Conservation (phyloP, 2,113 vertebrate species). For the Sinocyclocheilus maitianheensis region DNA sequence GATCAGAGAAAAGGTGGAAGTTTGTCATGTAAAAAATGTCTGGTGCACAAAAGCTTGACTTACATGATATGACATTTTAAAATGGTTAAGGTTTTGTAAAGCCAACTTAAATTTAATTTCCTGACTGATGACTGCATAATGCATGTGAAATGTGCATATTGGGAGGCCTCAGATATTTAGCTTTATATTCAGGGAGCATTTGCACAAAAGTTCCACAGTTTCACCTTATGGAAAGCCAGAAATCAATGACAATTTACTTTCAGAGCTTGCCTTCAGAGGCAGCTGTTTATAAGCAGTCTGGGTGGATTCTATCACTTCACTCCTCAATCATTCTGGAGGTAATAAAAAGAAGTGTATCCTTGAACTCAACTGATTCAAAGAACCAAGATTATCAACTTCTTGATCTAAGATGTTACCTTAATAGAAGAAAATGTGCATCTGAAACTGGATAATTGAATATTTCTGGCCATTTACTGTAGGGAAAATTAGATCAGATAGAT, state of each 20-base stretch:
- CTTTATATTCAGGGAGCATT: not conserved
- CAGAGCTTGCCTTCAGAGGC: not conserved
- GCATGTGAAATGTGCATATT: not conserved
- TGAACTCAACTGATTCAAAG: not conserved
- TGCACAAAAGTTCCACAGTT: not conserved
- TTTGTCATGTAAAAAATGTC: not conserved
- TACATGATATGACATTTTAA: not conserved
- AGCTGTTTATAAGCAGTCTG: slow-evolving; percentile 9
- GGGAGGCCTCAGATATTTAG: not conserved
- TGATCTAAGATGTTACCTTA: not conserved
- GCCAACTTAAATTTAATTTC: not conserved
- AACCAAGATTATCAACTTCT: not conserved
- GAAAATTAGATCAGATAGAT: not conserved
- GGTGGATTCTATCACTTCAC: not conserved
- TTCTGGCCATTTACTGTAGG: not conserved
- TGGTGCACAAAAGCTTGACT: not conserved
- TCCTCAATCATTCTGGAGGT: not conserved
- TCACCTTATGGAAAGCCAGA: not conserved
- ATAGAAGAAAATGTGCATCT: not conserved
- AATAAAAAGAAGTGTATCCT: slow-evolving; percentile 2
- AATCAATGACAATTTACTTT: not conserved
- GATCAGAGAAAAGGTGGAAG: not conserved
- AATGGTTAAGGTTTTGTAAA: not conserved
- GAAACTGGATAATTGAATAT: not conserved
- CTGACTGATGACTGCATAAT: too few relatives aligned